Base-by-base conservation (phyloP, 2,797 vertebrate species). In the Takifugu rubripes region DNA sequence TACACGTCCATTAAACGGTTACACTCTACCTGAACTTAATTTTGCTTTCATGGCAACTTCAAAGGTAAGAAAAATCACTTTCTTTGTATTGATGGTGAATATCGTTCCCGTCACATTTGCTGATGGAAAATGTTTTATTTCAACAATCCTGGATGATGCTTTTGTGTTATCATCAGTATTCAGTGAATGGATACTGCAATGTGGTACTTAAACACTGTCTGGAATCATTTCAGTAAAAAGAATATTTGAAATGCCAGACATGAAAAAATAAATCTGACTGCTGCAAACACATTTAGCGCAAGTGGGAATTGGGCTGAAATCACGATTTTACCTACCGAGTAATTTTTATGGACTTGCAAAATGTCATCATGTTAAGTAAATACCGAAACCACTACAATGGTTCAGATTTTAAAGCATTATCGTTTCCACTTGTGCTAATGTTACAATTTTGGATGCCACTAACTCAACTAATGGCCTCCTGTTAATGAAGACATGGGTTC, bases 1-100 rank as follows among this genome's bases (percentile, higher is more conserved):
- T 72, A 86, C 79, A 83, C 81, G 75, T 81, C 79, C 69, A 81
- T 83, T 85, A 82, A 87, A 85, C 65, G 63, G 79, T 74, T 79
- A 80, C 72, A 86, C 85, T 84, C 71, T 68, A 77, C 72, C 81
- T 84, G 80, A 86, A 86, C 75, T 66, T 68, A 54, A 51, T 74
- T 80, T 84, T 70, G 75, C 70, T 75, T 83, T 81, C 80, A 83
- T 47, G 60, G 59, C 16, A 16, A 74, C 78, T 80, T 83, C 72
- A 84, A 78, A 79, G 55, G 51, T 16, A 77, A 61, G 71, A 69
- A 80, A 46, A 74, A 69, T 68, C 46, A 25, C 64, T 53, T 63
- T 67, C 58, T 74, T 69, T 70, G 64, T 54, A 58, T 59, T 46
- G 26, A 36, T 27, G 3, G 50, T 61, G 25, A 78, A 50, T 59